Evolutionary conservation across 2,113 vertebrate genomes (phyloP), one percentile per base, ranked within the genome.

Genomic region (Reinhardtius hippoglossoides): DNA sequence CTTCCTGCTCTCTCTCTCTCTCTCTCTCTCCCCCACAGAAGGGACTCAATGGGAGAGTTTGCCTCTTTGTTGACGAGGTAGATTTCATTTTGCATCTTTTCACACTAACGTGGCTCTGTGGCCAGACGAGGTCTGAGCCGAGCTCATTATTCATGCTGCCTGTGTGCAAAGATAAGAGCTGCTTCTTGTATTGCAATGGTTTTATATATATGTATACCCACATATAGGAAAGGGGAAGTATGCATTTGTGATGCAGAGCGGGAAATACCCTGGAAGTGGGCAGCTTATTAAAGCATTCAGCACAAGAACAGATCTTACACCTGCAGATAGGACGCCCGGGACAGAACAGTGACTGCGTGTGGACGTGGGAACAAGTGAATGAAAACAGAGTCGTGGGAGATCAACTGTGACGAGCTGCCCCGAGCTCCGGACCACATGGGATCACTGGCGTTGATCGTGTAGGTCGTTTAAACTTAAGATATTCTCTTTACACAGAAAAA

Each of bases 111-210:
- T 23, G 20, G 56, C 60, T 55, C 64, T 58, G 18, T 0, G 68
- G 44, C 16, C 40, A 24, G 58, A 67, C 21, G 9, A 44, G 44
- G 44, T 23, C 61, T 20, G 35, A 67, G 67, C 6, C 24, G 1
- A 1, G 40, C 37, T 71, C 59, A 40, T 54, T 74, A 18, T 60
- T 73, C 21, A 63, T 37, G 37, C 44, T 31, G 69, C 60, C 80
- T 80, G 75, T 21, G 20, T 16, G 48, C 24, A 40, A 59, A 77
- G 75, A 84, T 73, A 86, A 80, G 37, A 72, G 24, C 23, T 31
- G 26, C n/a, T 55, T 44, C 15, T 52, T 74, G 23, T 58, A 23
- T 42, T 70, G 23, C 14, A 24, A 50, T 13, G 21, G 55, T 12
- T 60, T 26, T 37, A 16, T 37, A 44, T 18, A 79, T 14, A 9